A percentile compares a stretch with the other conserved stretches of the same genome.
phyloP scores from a whole-genome alignment of 2,797 vertebrate genomes.

The Rhabdophis nuchalis region DNA sequence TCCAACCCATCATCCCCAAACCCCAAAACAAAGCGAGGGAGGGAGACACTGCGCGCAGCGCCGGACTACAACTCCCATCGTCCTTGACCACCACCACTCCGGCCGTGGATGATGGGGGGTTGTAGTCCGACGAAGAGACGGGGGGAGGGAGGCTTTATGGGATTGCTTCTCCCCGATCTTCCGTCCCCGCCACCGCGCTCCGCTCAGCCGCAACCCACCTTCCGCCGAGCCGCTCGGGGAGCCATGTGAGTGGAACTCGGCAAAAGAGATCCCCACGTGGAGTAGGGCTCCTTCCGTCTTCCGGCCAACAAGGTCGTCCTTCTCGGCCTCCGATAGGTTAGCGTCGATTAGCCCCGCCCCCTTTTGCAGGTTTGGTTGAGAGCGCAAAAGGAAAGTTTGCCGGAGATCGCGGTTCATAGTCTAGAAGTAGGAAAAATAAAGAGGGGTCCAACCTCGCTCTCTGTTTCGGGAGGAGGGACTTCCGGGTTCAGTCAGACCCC shows the following conservation, averaged over 20 bases:
- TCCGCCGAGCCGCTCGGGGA: not conserved
- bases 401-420: not conserved
- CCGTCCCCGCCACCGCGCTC: too few species aligned
- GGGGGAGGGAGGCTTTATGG: not conserved
- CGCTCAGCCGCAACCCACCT: not conserved
- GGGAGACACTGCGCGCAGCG: not conserved
- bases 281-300: not conserved
- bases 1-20: not conserved
- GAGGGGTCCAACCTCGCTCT: not conserved
- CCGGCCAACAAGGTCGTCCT: fast-evolving
- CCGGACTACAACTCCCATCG: not conserved
- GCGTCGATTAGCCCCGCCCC: not conserved
- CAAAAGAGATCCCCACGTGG: not conserved
- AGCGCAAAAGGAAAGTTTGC: not conserved
- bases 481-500: not conserved
- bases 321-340: not conserved
- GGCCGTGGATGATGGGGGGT: not conserved
- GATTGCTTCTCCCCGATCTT: not conserved
- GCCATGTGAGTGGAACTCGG: not conserved
- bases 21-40: not conserved
- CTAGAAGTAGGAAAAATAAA: not conserved
- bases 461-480: fast-evolving
- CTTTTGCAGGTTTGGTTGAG: not conserved
- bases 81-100: not conserved
- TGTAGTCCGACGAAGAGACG: not conserved